These are phyloP conservation scores for Nycticryphes semicollaris DNA, from an alignment of 2,113 vertebrate genomes.

Conservation along the genomic window DNA sequence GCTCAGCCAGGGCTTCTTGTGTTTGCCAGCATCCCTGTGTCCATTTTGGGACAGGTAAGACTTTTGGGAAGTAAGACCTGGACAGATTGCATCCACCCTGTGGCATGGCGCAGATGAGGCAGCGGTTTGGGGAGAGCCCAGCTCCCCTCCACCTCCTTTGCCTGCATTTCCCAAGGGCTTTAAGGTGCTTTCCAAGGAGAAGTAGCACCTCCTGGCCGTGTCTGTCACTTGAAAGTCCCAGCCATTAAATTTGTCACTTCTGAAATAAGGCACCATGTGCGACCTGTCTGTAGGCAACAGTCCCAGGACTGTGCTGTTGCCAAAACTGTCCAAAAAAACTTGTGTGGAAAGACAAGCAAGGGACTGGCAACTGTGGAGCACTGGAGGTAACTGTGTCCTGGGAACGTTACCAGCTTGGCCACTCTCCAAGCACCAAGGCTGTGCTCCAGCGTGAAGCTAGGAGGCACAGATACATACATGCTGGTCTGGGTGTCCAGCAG, in stretches of 20 bases:
- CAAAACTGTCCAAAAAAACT: not conserved
- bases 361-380: rapidly evolving
- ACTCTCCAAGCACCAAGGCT: not conserved
- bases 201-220: not conserved
- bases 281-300: not conserved
- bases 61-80: not conserved
- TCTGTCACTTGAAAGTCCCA: not conserved
- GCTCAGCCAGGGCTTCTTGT: not conserved
- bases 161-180: not conserved
- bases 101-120: not conserved
- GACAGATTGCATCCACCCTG: not conserved
- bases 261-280: not conserved
- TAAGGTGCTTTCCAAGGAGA: not conserved
- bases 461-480: rapidly evolving
- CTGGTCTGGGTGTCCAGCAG: not conserved
- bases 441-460: not conserved
- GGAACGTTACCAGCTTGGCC: rapidly evolving
- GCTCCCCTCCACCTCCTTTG: not conserved
- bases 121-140: rapidly evolving
- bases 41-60: not conserved
- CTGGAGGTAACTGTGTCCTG: not conserved
- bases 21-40: not conserved
- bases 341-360: rapidly evolving
- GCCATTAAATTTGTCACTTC: not conserved
- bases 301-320: not conserved